These are phyloP conservation scores for Bellardia pandia DNA, from an alignment of 2,888 invertebrate genomes.

Conservation along the genomic window DNA sequence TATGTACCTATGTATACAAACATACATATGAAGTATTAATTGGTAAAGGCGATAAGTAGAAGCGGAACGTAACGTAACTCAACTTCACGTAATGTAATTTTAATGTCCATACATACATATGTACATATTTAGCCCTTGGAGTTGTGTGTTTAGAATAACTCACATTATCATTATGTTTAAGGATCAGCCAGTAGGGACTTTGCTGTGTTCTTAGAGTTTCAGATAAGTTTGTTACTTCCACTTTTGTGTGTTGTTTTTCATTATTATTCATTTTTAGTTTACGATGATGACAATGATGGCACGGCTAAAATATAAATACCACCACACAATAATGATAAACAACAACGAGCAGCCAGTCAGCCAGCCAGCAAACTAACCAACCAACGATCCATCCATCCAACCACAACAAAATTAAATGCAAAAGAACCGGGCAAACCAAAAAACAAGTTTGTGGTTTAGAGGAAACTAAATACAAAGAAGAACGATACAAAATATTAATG, in stretches of 20 bases:
- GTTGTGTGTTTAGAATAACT: constrained; percentile 30
- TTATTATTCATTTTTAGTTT: constrained; percentile 59
- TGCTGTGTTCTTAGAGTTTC: constrained; percentile 9
- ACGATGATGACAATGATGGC: constrained; percentile 37
- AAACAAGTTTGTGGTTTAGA: constrained; percentile 67
- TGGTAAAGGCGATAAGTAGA: no score
- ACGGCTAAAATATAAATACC: constrained; percentile 39
- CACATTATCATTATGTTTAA: neutral
- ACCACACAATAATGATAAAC: constrained; percentile 33
- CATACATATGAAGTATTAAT: no score
- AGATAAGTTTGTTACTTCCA: constrained; percentile 30
- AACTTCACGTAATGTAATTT: neutral
- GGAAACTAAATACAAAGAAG: constrained; percentile 40
- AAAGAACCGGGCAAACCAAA: constrained; percentile 59
- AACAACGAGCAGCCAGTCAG: neutral
- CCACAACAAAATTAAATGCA: constrained; percentile 52
- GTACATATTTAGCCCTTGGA: neutral
- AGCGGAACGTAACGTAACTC: constrained; percentile 4
- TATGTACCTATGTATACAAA: no score
- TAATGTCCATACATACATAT: neutral
- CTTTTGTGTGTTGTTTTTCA: constrained; percentile 37
- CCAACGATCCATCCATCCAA: neutral
- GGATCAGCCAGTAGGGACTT: neutral
- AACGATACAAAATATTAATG: neutral
- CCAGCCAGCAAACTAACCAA: constrained; percentile 3